Percentiles rank a stretch among this genome's conserved stretches.
phyloP scores from a whole-genome alignment of 2,113 vertebrate genomes.

The Cyprinodon brontotheroides region DNA sequence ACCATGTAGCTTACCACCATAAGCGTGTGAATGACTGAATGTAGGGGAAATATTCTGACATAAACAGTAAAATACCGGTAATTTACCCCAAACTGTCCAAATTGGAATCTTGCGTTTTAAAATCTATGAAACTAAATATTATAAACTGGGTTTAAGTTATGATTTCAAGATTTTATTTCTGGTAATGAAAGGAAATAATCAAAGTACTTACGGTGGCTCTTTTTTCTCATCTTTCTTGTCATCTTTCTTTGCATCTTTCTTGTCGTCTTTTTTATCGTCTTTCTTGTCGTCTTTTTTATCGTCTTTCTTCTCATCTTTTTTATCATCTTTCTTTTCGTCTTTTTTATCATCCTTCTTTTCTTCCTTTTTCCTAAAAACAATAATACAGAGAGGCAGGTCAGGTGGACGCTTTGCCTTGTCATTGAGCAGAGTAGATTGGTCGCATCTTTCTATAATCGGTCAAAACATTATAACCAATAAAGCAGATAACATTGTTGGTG shows the following conservation, averaged over 20 bases:
- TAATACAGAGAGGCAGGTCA: conserved; percentile 3
- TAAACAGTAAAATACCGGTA: no score
- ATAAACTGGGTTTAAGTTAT: no score
- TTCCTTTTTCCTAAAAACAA: conserved; percentile 81
- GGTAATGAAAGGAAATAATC: background rate
- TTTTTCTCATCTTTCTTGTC: conserved; percentile 66
- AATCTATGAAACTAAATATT: no score
- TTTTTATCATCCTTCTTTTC: conserved; percentile 67
- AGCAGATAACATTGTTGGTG: no score
- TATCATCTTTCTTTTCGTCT: conserved; percentile 37
- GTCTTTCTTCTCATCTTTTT: conserved; percentile 62
- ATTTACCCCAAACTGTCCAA: no score
- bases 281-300: conserved; percentile 77
- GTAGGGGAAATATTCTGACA: no score
- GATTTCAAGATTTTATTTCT: no score
- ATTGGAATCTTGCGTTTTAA: no score
- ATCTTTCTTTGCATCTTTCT: conserved; percentile 52
- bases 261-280: conserved; percentile 66
- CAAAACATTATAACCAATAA: background rate
- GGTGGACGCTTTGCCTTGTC: background rate
- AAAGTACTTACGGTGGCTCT: conserved; percentile 61
- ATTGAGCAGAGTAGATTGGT: background rate
- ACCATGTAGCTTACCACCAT: no score
- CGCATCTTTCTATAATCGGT: no score
- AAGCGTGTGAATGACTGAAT: no score